Base-by-base conservation (phyloP, 2,888 invertebrate genomes). In the Acanthosepion esculentum region DNA sequence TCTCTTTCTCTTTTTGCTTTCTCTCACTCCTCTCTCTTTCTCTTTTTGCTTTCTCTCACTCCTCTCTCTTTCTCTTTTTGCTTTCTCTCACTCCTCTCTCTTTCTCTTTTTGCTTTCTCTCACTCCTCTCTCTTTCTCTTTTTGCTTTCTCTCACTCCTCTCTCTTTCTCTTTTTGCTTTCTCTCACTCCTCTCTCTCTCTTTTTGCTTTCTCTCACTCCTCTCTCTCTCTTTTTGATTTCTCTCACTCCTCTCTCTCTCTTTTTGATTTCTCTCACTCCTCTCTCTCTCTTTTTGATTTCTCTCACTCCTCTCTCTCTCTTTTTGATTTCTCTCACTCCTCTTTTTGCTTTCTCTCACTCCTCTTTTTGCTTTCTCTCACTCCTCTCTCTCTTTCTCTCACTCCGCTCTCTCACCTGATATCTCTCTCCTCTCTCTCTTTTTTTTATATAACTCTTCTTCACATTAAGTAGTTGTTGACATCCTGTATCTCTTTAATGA, bases 91-190 rank as follows among this genome's bases (percentile, higher is more conserved):
- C 10, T 12, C 15, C n/a, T 78, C n/a, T 8, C n/a, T 18, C 29
- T 15, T n/a, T n/a, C 15, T 1, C 8, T 10, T n/a, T 78, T n/a
- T n/a, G n/a, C n/a, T n/a, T n/a, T n/a, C n/a, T n/a, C n/a, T n/a
- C n/a, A n/a, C n/a, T n/a, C n/a, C n/a, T n/a, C n/a, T n/a, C n/a
- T n/a, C n/a, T n/a, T n/a, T n/a, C n/a, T n/a, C n/a, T n/a, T n/a
- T n/a, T n/a, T 1, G 4, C 1, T 15, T 10, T n/a, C 18, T 10
- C 8, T 10, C 8, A n/a, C n/a, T n/a, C 12, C n/a, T n/a, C 7
- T n/a, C 8, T 6, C n/a, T n/a, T n/a, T n/a, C 7, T 10, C 10
- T 29, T 78, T 12, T 10, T n/a, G 0, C n/a, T 78, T 15, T n/a
- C n/a, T 78, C 3, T 78, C 3, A 8, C 15, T n/a, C n/a, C n/a